A percentile compares a stretch with the other conserved stretches of the same genome.
Conservation (phyloP, 2,797 vertebrate genomes). For the Simalia tracyae region DNA sequence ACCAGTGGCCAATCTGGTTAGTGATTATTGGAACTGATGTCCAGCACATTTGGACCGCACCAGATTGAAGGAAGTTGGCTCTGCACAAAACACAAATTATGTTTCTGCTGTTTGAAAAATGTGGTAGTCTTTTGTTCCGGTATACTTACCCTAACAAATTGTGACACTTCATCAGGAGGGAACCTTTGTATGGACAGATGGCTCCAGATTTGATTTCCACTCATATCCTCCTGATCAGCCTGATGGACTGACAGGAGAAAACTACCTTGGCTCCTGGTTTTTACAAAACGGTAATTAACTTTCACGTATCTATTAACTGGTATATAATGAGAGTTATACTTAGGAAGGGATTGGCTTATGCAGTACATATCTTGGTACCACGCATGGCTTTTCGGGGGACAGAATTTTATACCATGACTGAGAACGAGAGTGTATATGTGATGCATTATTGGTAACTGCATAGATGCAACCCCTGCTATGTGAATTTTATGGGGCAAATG, state of each 20-base stretch:
- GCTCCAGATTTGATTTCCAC: background rate
- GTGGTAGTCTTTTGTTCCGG: background rate
- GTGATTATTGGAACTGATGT: background rate
- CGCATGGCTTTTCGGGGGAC: background rate
- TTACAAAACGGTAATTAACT: constrained; percentile 4
- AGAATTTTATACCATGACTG: background rate
- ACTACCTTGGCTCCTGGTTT: constrained; percentile 17
- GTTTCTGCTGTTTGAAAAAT: background rate
- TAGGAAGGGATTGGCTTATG: background rate
- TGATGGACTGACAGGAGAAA: background rate
- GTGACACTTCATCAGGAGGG: constrained; percentile 11
- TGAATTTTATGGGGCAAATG: background rate
- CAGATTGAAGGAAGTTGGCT: background rate
- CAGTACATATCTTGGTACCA: too few relatives aligned
- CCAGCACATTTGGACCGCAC: background rate
- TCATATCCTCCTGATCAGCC: background rate
- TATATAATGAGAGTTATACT: background rate
- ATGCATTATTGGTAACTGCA: background rate
- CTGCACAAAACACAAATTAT: background rate
- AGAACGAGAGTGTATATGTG: background rate
- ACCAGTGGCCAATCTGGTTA: background rate
- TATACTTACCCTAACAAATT: background rate
- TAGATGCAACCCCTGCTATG: too few relatives aligned
- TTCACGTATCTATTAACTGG: background rate
- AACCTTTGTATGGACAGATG: constrained; percentile 24